phyloP scores from a whole-genome alignment of 2,888 invertebrate genomes.

The Agrochola lota region DNA sequence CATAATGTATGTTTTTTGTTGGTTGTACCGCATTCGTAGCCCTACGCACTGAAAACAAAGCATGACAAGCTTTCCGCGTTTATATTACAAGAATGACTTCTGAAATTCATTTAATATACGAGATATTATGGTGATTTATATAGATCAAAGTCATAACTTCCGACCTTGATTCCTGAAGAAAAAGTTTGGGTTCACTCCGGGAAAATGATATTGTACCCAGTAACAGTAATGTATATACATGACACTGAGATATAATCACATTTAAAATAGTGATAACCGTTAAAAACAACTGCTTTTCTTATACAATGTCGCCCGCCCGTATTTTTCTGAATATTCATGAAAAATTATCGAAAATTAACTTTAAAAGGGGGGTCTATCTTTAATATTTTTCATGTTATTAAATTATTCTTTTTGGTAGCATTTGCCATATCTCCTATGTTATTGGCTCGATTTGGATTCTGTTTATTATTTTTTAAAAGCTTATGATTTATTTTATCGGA shows the following conservation, averaged over 20 bases:
- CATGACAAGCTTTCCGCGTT: constrained; percentile 3
- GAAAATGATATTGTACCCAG: neutral
- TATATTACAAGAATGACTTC: neutral
- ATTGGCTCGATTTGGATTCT: no score
- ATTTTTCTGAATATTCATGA: no score
- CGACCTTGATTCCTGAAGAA: neutral
- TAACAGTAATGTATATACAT: neutral
- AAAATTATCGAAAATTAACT: no score
- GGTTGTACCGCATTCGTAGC: neutral
- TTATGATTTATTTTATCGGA: no score
- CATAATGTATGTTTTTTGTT: neutral
- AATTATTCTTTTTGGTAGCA: no score
- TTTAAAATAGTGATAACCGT: neutral
- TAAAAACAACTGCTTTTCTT: neutral
- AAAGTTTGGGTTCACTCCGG: neutral
- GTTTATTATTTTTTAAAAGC: no score
- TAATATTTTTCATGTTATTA: no score
- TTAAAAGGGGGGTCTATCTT: no score
- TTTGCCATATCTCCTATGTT: no score
- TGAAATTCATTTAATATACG: neutral
- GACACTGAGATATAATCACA: neutral
- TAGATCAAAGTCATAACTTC: neutral
- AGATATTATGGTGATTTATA: neutral
- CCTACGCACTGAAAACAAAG: neutral
- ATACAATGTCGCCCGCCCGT: neutral